Evolutionary conservation across 1,140 invertebrate genomes (phyloP), one percentile per base, ranked within the genome.

Genomic region (Brachionus angularis): DNA sequence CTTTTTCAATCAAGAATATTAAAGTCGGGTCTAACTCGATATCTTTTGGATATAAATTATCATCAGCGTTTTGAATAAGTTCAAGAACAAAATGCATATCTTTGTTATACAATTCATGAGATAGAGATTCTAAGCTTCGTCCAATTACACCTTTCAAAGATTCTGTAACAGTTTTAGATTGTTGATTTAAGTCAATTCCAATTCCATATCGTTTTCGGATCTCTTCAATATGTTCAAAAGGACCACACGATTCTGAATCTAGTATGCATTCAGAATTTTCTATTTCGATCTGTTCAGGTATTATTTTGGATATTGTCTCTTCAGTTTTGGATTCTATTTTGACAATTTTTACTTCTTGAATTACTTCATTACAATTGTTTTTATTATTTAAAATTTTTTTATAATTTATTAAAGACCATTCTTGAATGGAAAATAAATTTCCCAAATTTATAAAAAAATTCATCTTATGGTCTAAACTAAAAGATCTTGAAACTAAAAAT

Each of bases 1-100:
- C 72, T 7, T 72, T 34, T 25, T 77, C 74, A 25, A 80, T 76
- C 8, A 77, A 49, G 74, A 82, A 82, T 42, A 77, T 25, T 4
- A 72, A 75, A 3, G 78, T 72, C 1, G 80, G 80, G 29, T 73
- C 74, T 76, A 12, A 33, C 1, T 74, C 47, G 7, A 73, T 72
- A 7, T 74, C 62, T n/a, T n/a, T n/a, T n/a, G n/a, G n/a, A 73
- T 82, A 82, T 34, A 62, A 47, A 72, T 82, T 82, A 74, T 82
- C 81, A 50, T 82, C 81, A 31, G 81, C 81, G 76, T 82, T 82
- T 73, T 80, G 79, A 23, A 79, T 73, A 1, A 79, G 62, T 72
- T 79, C 79, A 25, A 82, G 70, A 1, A 82, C 79, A 76, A 82
- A 82, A 73, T 82, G 81, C 3, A 79, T 79, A 44, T 81, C 79